These are phyloP conservation scores for Eupithecia exiguata DNA, from an alignment of 2,888 invertebrate genomes.

Conservation along the genomic window DNA sequence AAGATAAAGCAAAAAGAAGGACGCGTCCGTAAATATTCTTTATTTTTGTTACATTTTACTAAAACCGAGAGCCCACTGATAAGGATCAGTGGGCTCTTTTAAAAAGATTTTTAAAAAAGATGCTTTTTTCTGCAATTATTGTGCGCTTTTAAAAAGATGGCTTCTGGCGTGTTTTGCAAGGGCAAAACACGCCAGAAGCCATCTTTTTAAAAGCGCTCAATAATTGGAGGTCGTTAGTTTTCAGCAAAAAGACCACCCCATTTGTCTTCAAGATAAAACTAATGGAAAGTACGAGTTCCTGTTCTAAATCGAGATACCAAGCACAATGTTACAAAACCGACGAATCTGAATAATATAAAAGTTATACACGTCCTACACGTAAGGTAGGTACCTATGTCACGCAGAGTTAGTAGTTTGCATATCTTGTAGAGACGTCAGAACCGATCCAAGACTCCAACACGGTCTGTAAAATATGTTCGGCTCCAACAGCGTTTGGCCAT, in stretches of 20 bases:
- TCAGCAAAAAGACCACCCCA: constrained; percentile 4
- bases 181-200: constrained; percentile 6
- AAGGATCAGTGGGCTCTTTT: too few species aligned
- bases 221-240: constrained; percentile 9
- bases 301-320: constrained; percentile 21
- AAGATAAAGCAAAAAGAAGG: background rate
- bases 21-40: background rate
- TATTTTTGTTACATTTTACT: constrained; percentile 4
- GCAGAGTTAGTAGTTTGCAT: constrained; percentile 21
- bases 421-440: constrained; percentile 30
- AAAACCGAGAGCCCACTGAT: background rate
- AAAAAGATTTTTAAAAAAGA: too few species aligned
- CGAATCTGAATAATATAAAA: constrained; percentile 34
- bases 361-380: background rate
- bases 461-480: constrained; percentile 27
- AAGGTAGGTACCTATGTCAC: constrained; percentile 13
- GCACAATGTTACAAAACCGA: constrained; percentile 26
- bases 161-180: constrained; percentile 1
- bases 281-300: constrained; percentile 5
- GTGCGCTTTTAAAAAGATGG: constrained; percentile 9
- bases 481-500: constrained; percentile 40
- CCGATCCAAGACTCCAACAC: constrained; percentile 32
- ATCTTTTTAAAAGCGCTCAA: constrained; percentile 12
- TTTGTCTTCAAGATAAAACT: constrained; percentile 15
- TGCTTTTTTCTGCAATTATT: constrained; percentile 2